A percentile compares a stretch with the other conserved stretches of the same genome.
These are phyloP conservation scores for Arion vulgaris DNA, from an alignment of 1,140 invertebrate species.

Conservation along the genomic window DNA sequence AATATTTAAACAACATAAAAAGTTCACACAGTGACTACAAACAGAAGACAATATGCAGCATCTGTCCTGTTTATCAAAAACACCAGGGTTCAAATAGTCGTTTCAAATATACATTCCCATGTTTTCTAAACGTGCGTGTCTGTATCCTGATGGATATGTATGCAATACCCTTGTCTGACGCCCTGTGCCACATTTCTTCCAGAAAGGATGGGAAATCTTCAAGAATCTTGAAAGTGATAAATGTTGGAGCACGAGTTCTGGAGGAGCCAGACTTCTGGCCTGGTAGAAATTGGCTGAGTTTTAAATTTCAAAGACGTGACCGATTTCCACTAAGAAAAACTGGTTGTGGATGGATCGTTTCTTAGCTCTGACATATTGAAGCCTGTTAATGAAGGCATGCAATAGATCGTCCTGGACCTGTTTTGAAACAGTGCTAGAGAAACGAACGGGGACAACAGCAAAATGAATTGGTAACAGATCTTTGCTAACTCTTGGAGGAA, in stretches of 20 bases:
- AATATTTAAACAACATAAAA: too few relatives aligned
- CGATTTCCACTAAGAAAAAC: neutral
- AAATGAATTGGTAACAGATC: neutral
- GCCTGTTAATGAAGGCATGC: constrained; percentile 3
- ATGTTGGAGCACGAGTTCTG: neutral
- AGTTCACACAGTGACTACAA: too few relatives aligned
- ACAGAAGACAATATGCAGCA: neutral
- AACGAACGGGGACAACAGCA: neutral
- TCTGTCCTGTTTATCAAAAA: neutral
- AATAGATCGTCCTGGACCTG: neutral
- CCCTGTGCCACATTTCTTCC: neutral
- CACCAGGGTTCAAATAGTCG: neutral
- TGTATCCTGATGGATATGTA: neutral
- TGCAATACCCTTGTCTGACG: neutral
- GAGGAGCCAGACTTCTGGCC: neutral
- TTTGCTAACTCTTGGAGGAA: neutral
- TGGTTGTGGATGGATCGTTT: neutral
- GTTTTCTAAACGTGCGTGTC: neutral
- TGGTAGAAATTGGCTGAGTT: neutral
- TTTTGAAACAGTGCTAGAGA: neutral
- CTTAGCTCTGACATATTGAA: neutral
- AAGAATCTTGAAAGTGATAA: constrained; percentile 16
- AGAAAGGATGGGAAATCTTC: neutral
- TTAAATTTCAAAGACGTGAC: constrained; percentile 6
- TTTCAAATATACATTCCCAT: neutral